A percentile compares a stretch with the other conserved stretches of the same genome.
These are phyloP conservation scores for Polydrusus cervinus DNA, from an alignment of 2,888 invertebrate species.

Conservation along the genomic window DNA sequence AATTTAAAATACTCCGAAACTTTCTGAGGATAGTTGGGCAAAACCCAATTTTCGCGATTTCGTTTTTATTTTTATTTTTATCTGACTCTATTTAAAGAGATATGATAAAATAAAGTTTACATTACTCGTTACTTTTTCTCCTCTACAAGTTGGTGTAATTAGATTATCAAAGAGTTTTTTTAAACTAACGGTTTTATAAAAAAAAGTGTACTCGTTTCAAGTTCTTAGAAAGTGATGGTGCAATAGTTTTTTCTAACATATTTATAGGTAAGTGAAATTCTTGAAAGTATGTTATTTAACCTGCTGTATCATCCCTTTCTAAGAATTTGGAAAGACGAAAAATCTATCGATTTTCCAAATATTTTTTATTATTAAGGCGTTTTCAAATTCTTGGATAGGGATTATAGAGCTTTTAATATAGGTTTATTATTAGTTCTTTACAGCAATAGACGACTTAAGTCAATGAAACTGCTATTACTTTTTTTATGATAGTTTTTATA, in stretches of 20 bases:
- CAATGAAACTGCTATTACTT: too few species aligned
- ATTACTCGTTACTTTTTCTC: too few species aligned
- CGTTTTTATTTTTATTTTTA: too few species aligned
- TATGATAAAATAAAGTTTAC: too few species aligned
- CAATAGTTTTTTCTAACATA: constrained; percentile 1
- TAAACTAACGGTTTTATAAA: background rate
- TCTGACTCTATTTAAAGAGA: too few species aligned
- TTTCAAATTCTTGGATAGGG: constrained; percentile 34
- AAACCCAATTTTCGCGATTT: too few species aligned
- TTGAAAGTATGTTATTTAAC: background rate
- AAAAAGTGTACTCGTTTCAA: constrained; percentile 16
- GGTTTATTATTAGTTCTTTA: constrained; percentile 4
- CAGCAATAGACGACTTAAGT: background rate
- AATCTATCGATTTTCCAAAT: background rate
- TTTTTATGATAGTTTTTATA: too few species aligned
- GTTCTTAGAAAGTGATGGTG: constrained; percentile 54
- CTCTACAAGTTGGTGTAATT: too few species aligned
- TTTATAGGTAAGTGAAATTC: constrained; percentile 30
- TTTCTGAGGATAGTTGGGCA: too few species aligned
- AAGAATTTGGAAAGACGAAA: constrained; percentile 44
- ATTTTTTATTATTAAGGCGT: background rate
- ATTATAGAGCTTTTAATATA: background rate
- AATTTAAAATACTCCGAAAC: too few species aligned
- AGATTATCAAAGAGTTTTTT: too few species aligned
- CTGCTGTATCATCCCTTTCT: constrained; percentile 35